Percentiles rank a stretch among this genome's conserved stretches.
Evolutionary conservation across 2,113 vertebrate genomes (phyloP).

Genomic region (Chaetodon auriga): DNA sequence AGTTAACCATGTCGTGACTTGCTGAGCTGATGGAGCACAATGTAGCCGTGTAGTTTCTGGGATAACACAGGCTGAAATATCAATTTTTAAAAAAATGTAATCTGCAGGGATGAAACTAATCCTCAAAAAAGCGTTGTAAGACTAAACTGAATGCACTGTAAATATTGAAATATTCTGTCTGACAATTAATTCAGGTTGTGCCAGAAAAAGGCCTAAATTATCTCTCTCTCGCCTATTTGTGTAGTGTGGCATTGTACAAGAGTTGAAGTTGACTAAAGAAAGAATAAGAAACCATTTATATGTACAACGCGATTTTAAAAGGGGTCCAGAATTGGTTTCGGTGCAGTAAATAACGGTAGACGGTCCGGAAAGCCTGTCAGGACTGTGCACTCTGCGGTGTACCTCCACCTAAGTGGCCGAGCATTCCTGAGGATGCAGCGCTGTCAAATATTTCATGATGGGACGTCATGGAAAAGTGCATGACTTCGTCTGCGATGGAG

Average conservation of each 20-base stretch:
- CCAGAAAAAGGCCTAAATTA: neutral
- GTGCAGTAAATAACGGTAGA: constrained; percentile 53
- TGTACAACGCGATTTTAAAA: neutral
- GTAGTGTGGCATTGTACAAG: neutral
- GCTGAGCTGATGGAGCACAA: neutral
- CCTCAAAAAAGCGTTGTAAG: neutral
- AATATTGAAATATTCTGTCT: neutral
- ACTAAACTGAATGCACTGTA: neutral
- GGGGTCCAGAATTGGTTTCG: constrained; percentile 11
- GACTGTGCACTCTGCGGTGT: constrained; percentile 64
- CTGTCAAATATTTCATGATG: constrained; percentile 90
- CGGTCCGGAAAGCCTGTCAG: constrained; percentile 69
- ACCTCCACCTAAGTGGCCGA: constrained; percentile 82
- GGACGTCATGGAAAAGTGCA: constrained; percentile 91
- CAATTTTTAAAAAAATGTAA: neutral
- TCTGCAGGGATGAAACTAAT: neutral
- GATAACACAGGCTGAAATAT: neutral
- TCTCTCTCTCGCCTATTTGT: neutral
- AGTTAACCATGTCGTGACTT: neutral
- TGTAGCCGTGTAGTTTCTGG: neutral
- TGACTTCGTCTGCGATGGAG: constrained; percentile 72
- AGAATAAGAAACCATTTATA: neutral
- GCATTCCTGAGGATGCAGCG: constrained; percentile 87
- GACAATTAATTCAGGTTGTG: neutral
- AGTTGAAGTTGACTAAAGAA: neutral